phyloP scores from a whole-genome alignment of 2,113 vertebrate species.

The Trematocara stigmaticum region DNA sequence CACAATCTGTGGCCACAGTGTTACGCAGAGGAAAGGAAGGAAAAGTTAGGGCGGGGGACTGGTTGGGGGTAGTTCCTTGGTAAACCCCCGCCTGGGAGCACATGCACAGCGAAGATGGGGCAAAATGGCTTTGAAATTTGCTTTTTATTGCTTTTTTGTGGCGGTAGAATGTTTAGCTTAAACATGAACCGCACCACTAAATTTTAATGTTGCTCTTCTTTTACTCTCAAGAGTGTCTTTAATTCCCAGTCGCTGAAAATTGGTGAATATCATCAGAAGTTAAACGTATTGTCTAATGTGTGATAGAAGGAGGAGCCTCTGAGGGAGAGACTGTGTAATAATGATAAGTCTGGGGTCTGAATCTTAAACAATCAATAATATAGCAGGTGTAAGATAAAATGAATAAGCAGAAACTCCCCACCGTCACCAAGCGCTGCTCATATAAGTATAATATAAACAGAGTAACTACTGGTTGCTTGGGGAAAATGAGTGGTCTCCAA shows the following conservation, averaged over 20 bases:
- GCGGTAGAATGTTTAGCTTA: slow-evolving; percentile 40
- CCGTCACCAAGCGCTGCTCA: not conserved
- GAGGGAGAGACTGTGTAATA: not conserved
- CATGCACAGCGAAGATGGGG: not conserved
- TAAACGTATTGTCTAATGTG: slow-evolving; percentile 13
- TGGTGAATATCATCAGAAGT: not conserved
- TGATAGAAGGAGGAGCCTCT: not conserved
- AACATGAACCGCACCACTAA: slow-evolving; percentile 38
- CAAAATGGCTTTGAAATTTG: slow-evolving; percentile 34
- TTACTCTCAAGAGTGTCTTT: slow-evolving; percentile 30
- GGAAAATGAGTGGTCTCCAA: not conserved
- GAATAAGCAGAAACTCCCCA: not conserved
- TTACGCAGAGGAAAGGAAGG: slow-evolving; percentile 50
- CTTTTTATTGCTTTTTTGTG: slow-evolving; percentile 31
- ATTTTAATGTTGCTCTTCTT: slow-evolving; percentile 24
- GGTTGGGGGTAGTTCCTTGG: not conserved
- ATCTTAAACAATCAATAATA: not conserved
- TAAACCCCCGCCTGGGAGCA: slow-evolving; percentile 15
- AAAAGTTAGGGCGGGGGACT: slow-evolving; percentile 1
- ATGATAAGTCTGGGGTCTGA: not conserved
- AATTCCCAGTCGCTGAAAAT: slow-evolving; percentile 4
- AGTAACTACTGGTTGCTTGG: not conserved
- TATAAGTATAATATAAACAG: not conserved
- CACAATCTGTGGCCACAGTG: slow-evolving; percentile 95
- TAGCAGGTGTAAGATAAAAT: not conserved